Conservation (phyloP, 2,113 vertebrate species). For the Entelurus aequoreus region DNA sequence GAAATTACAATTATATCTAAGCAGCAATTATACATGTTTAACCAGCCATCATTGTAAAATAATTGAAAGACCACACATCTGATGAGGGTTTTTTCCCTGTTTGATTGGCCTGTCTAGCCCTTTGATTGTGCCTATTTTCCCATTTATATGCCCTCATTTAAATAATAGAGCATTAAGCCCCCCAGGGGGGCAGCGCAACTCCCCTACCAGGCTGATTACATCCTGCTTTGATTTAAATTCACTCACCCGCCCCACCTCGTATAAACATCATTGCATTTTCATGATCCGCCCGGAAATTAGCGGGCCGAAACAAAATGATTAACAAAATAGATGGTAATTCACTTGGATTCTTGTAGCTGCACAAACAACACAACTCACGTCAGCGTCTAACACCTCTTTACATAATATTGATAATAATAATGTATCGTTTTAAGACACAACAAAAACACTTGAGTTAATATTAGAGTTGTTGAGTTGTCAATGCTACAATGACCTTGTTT, state of each 20-base stretch:
- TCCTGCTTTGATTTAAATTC: conserved; percentile 65
- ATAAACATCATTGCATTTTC: conserved; percentile 49
- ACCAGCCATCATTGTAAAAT: not conserved
- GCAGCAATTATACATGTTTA: not conserved
- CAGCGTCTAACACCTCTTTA: conserved; percentile 15
- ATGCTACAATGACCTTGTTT: too few species aligned
- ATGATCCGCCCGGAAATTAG: conserved; percentile 49
- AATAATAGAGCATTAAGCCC: conserved; percentile 54
- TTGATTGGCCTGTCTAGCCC: conserved; percentile 19
- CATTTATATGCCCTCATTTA: conserved; percentile 40
- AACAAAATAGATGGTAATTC: conserved; percentile 56
- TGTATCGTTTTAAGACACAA: not conserved
- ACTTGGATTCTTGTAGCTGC: conserved; percentile 47
- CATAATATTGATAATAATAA: conserved; percentile 1
- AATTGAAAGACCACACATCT: not conserved
- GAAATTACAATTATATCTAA: not conserved
- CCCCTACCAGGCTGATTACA: conserved; percentile 59
- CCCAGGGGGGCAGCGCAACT: conserved; percentile 35
- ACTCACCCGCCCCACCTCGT: conserved; percentile 40
- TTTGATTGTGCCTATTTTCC: conserved; percentile 38
- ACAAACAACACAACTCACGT: conserved; percentile 13
- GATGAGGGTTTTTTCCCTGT: not conserved
- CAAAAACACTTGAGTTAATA: not conserved
- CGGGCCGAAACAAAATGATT: conserved; percentile 46
- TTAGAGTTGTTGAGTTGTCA: not conserved